Evolutionary conservation across 2,888 invertebrate genomes (phyloP), one percentile per base, ranked within the genome.

Genomic region (Andrena praecox): DNA sequence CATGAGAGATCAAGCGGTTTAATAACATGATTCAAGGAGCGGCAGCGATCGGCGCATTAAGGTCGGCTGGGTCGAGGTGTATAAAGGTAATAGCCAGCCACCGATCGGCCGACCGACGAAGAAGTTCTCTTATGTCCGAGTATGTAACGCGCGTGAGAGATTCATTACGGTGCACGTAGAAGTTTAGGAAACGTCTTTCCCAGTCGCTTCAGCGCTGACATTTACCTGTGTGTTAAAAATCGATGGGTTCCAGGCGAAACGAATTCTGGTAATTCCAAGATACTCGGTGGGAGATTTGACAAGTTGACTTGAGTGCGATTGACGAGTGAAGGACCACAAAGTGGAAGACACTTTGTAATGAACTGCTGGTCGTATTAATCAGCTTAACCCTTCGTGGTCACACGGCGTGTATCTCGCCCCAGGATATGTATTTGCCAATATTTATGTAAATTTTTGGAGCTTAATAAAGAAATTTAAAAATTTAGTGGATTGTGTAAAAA

Each of bases 81-180:
- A 87, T 89, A 88, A 89, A 89, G 90, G 85, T 91, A 90, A 91
- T 89, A 89, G 89, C 86, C 86, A 89, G 90, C 90, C 91, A 88
- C 88, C 87, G 89, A 80, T 52, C 85, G 78, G 56, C 64, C 78
- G 78, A 56, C 64, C 80, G 78, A 87, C 69, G 85, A 86, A 80
- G 85, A 80, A 85, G 82, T 77, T 80, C 80, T 73, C 72, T 83
- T 70, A 52, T 52, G 80, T 75, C 71, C 70, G 50, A 79, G 80
- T 86, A 80, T 66, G 83, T 83, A 80, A 77, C 71, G 60, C 83
- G 76, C 73, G 72, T 83, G 80, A 85, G 76, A 78, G 85, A 73
- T 67, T 83, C 85, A 80, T 77, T 72, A 69, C 54, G 27, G 52
- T 56, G 56, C 73, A 16, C 59, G 76, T 29, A 48, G 10, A 60